Conservation (phyloP, 2,113 vertebrate genomes). For the pig (Sus scrofa) region T2T-Sscrofa CM000820.6:74871501-74872000, state of each 20-base stretch:
- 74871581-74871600: constrained; percentile 72
- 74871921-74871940: constrained; percentile 86
- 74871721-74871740: constrained; percentile 77
- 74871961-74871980: background rate
- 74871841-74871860: constrained; percentile 64
- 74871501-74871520: constrained; percentile 33
- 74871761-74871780: constrained; percentile 71
- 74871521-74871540: constrained; percentile 58
- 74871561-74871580: constrained; percentile 15
- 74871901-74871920: constrained; percentile 89
- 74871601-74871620: constrained; percentile 74
- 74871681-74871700: constrained; percentile 59
- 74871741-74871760: constrained; percentile 78
- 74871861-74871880: constrained; percentile 87
- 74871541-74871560: background rate
- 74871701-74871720: background rate
- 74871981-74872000: constrained; percentile 64
- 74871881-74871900: constrained; percentile 85
- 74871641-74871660: background rate
- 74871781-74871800: constrained; percentile 71
- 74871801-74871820: constrained; percentile 78
- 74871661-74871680: constrained; percentile 69
- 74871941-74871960: constrained; percentile 62
- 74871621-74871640: constrained; percentile 83
- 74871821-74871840: constrained; percentile 34